phyloP scores from a whole-genome alignment of 1,140 invertebrate genomes.

The Trinorchestia longiramus region DNA sequence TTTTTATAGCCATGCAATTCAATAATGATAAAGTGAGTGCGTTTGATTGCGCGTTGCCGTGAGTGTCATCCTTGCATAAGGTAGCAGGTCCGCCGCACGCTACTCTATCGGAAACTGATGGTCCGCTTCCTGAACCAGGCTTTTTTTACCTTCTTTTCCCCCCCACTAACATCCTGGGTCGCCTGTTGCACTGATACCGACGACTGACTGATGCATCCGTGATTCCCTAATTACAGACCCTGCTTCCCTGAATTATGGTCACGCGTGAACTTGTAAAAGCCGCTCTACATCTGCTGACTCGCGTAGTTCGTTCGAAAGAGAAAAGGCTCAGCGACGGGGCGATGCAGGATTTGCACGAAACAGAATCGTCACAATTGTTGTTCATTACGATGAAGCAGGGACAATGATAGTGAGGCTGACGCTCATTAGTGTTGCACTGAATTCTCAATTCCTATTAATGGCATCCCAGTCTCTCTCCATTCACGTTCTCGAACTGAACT shows the following conservation, averaged over 20 bases:
- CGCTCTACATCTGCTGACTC: constrained; percentile 5
- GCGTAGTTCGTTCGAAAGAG: background rate
- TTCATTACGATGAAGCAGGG: background rate
- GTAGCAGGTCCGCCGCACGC: background rate
- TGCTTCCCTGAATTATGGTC: background rate
- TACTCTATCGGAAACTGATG: constrained; percentile 47
- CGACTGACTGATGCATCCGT: constrained; percentile 14
- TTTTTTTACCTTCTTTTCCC: background rate
- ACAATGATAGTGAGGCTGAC: background rate
- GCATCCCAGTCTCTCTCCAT: background rate
- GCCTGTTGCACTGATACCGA: constrained; percentile 16
- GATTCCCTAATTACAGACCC: constrained; percentile 38
- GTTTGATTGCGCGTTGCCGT: constrained; percentile 27
- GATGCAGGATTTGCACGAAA: background rate
- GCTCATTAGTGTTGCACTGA: background rate
- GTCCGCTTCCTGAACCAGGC: background rate
- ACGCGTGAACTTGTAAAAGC: constrained; percentile 35
- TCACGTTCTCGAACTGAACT: background rate
- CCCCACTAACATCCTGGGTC: constrained; percentile 12
- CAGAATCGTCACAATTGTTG: background rate
- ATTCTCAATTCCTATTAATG: background rate
- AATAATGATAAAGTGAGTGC: constrained; percentile 49
- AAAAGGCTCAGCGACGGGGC: background rate
- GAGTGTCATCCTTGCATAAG: constrained; percentile 39
- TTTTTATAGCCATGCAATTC: constrained; percentile 10